Percentiles rank a stretch among this genome's conserved stretches.
These are phyloP conservation scores for Propithecus coquereli DNA, from an alignment of 2,113 vertebrate genomes.

Conservation along the genomic window DNA sequence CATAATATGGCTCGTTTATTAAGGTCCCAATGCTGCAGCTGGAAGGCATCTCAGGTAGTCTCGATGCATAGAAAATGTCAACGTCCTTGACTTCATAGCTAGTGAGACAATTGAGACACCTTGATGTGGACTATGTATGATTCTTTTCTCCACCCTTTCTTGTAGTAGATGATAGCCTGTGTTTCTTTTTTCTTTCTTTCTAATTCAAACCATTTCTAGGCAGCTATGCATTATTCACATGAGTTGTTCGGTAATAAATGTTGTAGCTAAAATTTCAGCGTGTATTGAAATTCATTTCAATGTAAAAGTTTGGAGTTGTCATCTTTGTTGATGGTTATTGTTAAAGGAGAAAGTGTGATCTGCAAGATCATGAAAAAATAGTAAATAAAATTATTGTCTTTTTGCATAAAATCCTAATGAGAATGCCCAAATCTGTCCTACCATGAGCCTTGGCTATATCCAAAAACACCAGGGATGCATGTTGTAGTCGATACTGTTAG, in stretches of 20 bases:
- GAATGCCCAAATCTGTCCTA: background rate
- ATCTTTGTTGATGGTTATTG: background rate
- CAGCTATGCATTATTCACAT: background rate
- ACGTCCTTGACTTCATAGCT: constrained; percentile 35
- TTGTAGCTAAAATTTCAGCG: constrained; percentile 17
- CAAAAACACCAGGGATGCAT: background rate
- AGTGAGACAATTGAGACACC: background rate
- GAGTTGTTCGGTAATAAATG: constrained; percentile 26
- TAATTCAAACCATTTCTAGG: constrained; percentile 3
- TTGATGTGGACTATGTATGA: background rate
- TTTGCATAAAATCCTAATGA: constrained; percentile 34
- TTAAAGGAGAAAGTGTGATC: background rate
- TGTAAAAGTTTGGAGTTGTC: background rate
- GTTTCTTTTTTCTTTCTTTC: background rate
- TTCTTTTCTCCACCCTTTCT: background rate
- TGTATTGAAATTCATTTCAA: constrained; percentile 3
- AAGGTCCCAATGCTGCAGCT: constrained; percentile 69
- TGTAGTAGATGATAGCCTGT: background rate
- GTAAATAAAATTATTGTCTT: background rate
- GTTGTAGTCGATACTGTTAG: background rate
- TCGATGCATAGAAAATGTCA: constrained; percentile 48
- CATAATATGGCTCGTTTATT: constrained; percentile 70
- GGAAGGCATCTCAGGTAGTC: constrained; percentile 52
- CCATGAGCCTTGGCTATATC: background rate
- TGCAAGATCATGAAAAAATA: constrained; percentile 2